Evolutionary conservation across 2,797 vertebrate species (phyloP).

Genomic region (Somateria mollissima): DNA sequence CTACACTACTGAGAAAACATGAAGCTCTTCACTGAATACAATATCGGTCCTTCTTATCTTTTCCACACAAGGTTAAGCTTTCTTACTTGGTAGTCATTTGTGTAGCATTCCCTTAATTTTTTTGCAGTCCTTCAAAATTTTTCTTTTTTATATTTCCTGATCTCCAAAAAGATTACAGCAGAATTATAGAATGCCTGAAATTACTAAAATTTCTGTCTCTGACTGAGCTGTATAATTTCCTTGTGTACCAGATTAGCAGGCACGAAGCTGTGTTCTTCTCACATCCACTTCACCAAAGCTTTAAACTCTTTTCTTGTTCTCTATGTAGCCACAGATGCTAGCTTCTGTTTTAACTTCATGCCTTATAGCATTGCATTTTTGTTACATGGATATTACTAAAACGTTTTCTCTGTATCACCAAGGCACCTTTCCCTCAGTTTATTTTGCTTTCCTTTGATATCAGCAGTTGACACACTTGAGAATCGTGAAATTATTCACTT

Average conservation of each 20-base stretch:
- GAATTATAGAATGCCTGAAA: not conserved
- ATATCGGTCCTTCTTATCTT: not conserved
- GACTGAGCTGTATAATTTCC: not conserved
- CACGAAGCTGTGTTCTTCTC: not conserved
- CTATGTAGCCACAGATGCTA: not conserved
- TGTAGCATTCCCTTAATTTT: not conserved
- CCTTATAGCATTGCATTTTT: not conserved
- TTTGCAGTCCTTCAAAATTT: not conserved
- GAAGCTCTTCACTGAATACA: not conserved
- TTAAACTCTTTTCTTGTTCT: not conserved
- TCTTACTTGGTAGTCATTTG: not conserved
- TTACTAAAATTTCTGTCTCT: not conserved
- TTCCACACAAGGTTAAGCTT: not conserved
- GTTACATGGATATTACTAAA: not conserved
- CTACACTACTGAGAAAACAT: not conserved
- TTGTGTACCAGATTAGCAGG: not conserved
- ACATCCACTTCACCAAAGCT: not conserved
- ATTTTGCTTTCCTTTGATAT: not conserved
- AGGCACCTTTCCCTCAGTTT: not conserved
- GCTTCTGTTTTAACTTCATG: not conserved
- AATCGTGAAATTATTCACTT: not conserved
- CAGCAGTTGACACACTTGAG: not conserved
- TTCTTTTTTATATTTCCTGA: not conserved
- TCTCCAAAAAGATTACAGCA: not conserved
- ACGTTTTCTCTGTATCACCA: not conserved